A percentile compares a stretch with the other conserved stretches of the same genome.
These are phyloP conservation scores for Buceros bicornis DNA, from an alignment of 2,797 vertebrate genomes.

Conservation along the genomic window DNA sequence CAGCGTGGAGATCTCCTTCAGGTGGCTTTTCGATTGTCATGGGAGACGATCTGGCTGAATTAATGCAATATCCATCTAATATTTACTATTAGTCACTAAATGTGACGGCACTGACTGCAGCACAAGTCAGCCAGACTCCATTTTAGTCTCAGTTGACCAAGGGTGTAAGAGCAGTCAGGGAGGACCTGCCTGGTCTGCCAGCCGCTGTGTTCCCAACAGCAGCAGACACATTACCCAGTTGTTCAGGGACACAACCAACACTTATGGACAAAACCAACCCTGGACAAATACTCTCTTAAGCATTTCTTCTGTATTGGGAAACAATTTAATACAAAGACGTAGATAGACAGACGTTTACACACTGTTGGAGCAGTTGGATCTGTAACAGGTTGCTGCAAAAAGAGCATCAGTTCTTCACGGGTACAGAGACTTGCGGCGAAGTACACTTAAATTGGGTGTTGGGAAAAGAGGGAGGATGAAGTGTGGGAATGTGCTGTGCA, in stretches of 20 bases:
- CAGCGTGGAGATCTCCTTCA: neutral
- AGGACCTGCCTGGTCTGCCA: neutral
- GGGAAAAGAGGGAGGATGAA: neutral
- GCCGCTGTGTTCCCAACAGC: neutral
- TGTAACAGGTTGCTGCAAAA: neutral
- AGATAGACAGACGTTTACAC: neutral
- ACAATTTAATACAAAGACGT: fast-evolving
- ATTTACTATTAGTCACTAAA: neutral
- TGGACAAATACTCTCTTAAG: neutral
- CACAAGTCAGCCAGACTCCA: neutral
- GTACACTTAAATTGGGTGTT: neutral
- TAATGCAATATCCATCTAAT: neutral
- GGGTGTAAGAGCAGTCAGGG: neutral
- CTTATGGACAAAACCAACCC: neutral
- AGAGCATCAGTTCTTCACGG: neutral
- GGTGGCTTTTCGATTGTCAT: neutral
- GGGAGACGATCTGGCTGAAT: neutral
- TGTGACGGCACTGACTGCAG: neutral
- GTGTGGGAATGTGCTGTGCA: neutral
- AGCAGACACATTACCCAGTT: neutral
- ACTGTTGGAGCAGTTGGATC: neutral
- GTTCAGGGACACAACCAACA: neutral
- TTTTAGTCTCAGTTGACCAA: neutral
- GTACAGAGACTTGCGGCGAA: neutral
- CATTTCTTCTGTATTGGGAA: neutral